Conservation (phyloP, 1,140 invertebrate species). For the Chionoecetes opilio region DNA sequence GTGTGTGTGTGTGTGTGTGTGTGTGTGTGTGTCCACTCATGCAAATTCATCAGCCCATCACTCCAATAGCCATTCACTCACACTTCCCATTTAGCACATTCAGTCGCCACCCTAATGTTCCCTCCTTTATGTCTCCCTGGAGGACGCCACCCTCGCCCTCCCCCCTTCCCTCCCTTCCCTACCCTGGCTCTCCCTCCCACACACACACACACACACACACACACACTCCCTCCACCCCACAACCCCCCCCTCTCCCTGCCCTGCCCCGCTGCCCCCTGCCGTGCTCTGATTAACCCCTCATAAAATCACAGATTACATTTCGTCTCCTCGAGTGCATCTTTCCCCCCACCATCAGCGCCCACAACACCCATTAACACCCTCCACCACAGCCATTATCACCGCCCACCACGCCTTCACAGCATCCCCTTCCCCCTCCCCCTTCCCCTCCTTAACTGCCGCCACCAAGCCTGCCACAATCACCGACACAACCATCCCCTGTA, state of each 20-base stretch:
- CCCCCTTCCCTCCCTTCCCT: background rate
- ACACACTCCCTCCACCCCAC: background rate
- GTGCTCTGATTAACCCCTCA: constrained; percentile 1
- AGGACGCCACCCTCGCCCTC: background rate
- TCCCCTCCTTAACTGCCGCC: background rate
- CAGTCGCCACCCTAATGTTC: background rate
- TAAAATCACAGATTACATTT: background rate
- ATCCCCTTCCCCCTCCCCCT: background rate
- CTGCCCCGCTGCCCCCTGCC: background rate
- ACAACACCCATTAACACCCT: background rate
- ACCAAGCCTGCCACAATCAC: background rate
- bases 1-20: background rate
- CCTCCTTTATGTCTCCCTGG: background rate
- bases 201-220: background rate
- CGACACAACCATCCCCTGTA: background rate
- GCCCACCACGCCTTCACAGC: constrained; percentile 7
- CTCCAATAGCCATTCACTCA: constrained; percentile 1
- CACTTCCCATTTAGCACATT: constrained; percentile 7
- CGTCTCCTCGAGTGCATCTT: background rate
- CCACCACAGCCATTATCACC: constrained; percentile 1
- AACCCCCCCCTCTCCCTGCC: background rate
- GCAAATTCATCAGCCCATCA: background rate
- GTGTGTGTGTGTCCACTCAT: background rate
- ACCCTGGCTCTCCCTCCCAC: background rate
- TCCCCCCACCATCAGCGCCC: background rate